Evolutionary conservation across 2,888 invertebrate species (phyloP), one percentile per base, ranked within the genome.

Genomic region (Brachypalpus laphriformis): DNA sequence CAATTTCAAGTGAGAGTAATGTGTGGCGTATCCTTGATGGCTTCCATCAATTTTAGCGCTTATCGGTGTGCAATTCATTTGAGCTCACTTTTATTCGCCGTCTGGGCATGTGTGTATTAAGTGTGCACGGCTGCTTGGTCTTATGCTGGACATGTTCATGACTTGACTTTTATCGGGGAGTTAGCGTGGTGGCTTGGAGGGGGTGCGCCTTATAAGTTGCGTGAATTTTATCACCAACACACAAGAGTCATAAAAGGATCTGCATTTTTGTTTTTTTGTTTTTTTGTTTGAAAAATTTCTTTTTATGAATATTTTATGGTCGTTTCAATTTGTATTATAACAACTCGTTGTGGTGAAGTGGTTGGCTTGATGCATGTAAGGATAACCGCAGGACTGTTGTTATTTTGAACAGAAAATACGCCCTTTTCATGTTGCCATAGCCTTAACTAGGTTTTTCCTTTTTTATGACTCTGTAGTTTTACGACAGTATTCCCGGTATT

Each of bases 281-380:
- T 57, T 66, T 31, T 40, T 65, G n/a, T 57, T 66, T 45, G 18
- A 42, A n/a, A 28, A 25, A 14, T 61, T 49, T 51, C 6, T 40
- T 63, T 59, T 63, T 80, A 59, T 85, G 83, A 80, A 80, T 75
- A 85, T 80, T 78, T 83, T 63, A 83, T 78, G 68, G 40, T n/a
- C 34, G 54, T 66, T 70, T 40, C 45, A 78, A 75, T 70, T 85
- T 74, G 66, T 75, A 56, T 56, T 40, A 20, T 40, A 65, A 59
- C 71, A 49, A 11, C 63, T 56, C 42, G 49, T 65, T 54, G 56
- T 61, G 47, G n/a, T 18, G 11, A 61, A 40, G 20, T 42, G 34
- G 11, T 65, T n/a, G 20, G 16, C 37, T 22, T 45, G 40, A 8
- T 68, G 54, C 59, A 68, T 61, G 45, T 42, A 49, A 34, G 34